These are phyloP conservation scores for Caretta caretta DNA, from an alignment of 2,113 vertebrate genomes.

Conservation along the genomic window DNA sequence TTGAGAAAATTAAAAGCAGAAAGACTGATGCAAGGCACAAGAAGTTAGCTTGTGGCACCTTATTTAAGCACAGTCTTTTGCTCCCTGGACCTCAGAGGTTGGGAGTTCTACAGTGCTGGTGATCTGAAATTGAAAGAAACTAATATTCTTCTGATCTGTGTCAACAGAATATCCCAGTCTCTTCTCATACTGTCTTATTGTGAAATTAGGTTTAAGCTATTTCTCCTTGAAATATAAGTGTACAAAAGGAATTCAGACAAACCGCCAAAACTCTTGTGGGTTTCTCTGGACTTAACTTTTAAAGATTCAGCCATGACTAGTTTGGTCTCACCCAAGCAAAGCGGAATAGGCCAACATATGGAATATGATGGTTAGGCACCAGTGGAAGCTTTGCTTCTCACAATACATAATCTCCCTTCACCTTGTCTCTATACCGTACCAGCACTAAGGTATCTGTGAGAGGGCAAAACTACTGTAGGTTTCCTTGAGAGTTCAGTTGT, in stretches of 20 bases:
- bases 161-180: not conserved
- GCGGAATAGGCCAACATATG: not conserved
- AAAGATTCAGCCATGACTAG: not conserved
- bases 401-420: fast-evolving
- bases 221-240: not conserved
- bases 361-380: not conserved
- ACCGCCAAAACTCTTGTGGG: too few relatives aligned
- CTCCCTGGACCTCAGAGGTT: too few relatives aligned
- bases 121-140: too few relatives aligned
- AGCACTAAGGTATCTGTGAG: not conserved
- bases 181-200: not conserved
- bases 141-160: too few relatives aligned
- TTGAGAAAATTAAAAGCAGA: not conserved
- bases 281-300: not conserved
- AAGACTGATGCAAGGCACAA: not conserved
- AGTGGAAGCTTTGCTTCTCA: not conserved
- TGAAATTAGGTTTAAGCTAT: not conserved
- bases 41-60: not conserved
- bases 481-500: too few relatives aligned
- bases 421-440: not conserved
- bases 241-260: not conserved
- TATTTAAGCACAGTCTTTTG: not conserved
- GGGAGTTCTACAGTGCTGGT: too few relatives aligned
- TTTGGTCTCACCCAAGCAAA: fast-evolving
- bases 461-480: too few relatives aligned